Base-by-base conservation (phyloP, 2,888 invertebrate genomes). In the Petrophora chlorosata region DNA sequence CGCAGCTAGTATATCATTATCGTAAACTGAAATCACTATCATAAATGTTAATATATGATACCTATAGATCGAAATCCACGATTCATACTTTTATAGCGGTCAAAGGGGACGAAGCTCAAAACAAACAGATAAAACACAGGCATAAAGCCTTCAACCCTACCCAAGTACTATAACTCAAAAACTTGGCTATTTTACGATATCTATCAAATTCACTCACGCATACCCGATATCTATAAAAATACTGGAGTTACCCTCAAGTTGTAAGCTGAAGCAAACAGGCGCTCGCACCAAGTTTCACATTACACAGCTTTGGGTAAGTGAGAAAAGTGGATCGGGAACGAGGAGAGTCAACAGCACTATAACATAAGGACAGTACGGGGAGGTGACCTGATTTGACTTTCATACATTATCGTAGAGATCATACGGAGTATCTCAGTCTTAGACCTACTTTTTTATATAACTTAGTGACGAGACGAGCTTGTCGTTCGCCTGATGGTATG, bases 221-320 rank as follows among this genome's bases (percentile, higher is more conserved):
- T 50, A 43, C 43, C 14, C 36, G 28, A 39, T 52, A 40, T 19
- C 39, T 44, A 47, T 42, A 49, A 50, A 47, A 35, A 23, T 23
- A 23, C 7, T 7, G 10, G 4, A 30, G 8, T 19, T 39, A 32
- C 40, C 30, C 34, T 22, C 1, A 25, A 29, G 16, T 41, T 43
- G 22, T 50, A 45, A 48, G 50, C 50, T 56, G 40, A 41, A 32
- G 43, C 35, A 52, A 59, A 54, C 42, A 33, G 7, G 17, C 10
- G 23, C 36, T 47, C 47, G 32, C 35, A 44, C 43, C 28, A 51
- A 50, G 53, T 47, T 49, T 54, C 47, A 47, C 36, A 47, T 47
- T 44, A 49, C 46, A 34, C 32, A 35, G 46, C 43, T 55, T 46
- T 53, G 47, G 48, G 53, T 47, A 53, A 47, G 41, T 52, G 47